Base-by-base conservation (phyloP, 2,888 invertebrate species). In the Phyto melanocephala region DNA sequence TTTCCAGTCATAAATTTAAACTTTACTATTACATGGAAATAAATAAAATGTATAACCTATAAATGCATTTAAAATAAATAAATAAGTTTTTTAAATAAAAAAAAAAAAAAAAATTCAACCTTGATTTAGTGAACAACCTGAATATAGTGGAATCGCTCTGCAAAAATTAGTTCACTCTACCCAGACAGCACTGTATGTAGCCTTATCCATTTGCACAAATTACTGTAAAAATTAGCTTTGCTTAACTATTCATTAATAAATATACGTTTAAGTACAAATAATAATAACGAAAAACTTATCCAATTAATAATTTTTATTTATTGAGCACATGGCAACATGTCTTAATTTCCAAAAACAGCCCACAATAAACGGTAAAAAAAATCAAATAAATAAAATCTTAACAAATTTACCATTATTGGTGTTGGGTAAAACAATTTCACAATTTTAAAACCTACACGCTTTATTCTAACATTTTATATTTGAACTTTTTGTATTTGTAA, bases 331-430 rank as follows among this genome's bases (percentile, higher is more conserved):
- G 15, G 20, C n/a, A 42, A 45, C 37, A 60, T 50, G 37, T 37
- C 58, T 75, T 56, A 20, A n/a, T n/a, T n/a, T n/a, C n/a, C n/a
- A n/a, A 17, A n/a, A 35, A 33, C 40, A 45, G 54, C 76, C 68
- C 42, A 60, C 68, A 42, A 52, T 62, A 45, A 35, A 6, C 35
- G 54, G 35, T 65, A 35, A 4, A 65, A 56, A 42, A n/a, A n/a
- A 56, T 35, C 17, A 35, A 71, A 71, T 33, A 40, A 33, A 13
- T 42, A 22, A 50, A 50, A 22, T 15, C 0, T 10, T 3, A 20
- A 20, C 20, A 60, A 11, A 8, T 37, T n/a, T 28, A 75, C 37
- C n/a, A 76, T 20, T 50, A 62, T 67, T 75, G n/a, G n/a, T n/a
- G n/a, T n/a, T 67, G 28, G 11, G 52, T 63, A 22, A 70, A 71